A percentile compares a stretch with the other conserved stretches of the same genome.
These are phyloP conservation scores for Apis laboriosa DNA, from an alignment of 1,140 invertebrate genomes.

Conservation along the genomic window DNA sequence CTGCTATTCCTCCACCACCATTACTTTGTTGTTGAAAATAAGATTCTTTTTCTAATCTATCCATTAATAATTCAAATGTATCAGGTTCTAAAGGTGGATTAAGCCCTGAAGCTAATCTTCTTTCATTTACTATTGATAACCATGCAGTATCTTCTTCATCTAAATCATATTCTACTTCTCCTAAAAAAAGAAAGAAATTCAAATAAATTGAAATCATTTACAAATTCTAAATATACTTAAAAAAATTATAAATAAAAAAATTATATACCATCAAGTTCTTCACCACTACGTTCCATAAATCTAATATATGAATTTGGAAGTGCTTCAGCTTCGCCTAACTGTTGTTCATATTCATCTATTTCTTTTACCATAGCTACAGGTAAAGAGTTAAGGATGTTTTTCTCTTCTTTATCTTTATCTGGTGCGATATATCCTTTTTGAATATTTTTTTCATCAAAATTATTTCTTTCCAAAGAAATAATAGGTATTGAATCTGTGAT, in stretches of 20 bases:
- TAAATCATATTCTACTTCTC: constrained; percentile 97
- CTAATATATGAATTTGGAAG: constrained; percentile 91
- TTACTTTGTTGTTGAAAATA: constrained; percentile 93
- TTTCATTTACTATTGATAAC: constrained; percentile 94
- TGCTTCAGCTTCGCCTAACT: constrained; percentile 89
- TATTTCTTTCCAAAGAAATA: constrained; percentile 71
- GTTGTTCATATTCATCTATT: constrained; percentile 86
- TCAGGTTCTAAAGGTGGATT: constrained; percentile 88
- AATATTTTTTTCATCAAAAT: constrained; percentile 68
- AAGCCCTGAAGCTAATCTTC: constrained; percentile 85
- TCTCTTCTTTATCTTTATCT: constrained; percentile 78
- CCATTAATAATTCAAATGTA: constrained; percentile 96
- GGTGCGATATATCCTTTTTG: constrained; percentile 59
- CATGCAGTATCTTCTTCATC: constrained; percentile 98
- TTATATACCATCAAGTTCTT: constrained; percentile 93
- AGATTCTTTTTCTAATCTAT: constrained; percentile 97
- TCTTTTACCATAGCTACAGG: constrained; percentile 93
- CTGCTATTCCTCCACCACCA: constrained; percentile 85
- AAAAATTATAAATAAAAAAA: neutral
- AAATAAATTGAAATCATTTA: neutral
- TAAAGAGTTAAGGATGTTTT: constrained; percentile 79
- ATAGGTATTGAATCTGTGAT: constrained; percentile 74
- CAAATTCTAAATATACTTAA: neutral
- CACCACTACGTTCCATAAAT: constrained; percentile 96
- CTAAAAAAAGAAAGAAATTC: constrained; percentile 61